These are phyloP conservation scores for Antechinus flavipes DNA, from an alignment of 2,113 vertebrate species.

Conservation along the genomic window DNA sequence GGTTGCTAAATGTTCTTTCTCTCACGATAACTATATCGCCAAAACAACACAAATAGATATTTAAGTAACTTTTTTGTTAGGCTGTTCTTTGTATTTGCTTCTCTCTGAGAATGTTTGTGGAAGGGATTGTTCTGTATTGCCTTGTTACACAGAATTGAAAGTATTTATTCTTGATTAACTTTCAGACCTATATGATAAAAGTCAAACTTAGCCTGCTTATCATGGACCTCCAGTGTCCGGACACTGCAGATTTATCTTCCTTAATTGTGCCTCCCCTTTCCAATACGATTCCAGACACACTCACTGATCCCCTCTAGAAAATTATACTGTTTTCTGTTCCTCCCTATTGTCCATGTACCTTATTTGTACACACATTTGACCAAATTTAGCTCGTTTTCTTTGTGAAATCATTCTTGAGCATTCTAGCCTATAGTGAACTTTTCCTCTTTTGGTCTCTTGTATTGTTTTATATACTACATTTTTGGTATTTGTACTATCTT, in stretches of 20 bases:
- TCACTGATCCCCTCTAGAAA: constrained; percentile 30
- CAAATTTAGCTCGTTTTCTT: constrained; percentile 32
- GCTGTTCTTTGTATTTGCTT: constrained; percentile 27
- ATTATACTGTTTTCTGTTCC: constrained; percentile 52
- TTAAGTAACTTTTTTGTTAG: constrained; percentile 41
- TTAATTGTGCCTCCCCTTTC: not conserved
- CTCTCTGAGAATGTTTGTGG: constrained; percentile 50
- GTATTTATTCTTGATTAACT: constrained; percentile 39
- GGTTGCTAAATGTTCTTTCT: constrained; percentile 45
- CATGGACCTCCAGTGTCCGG: constrained; percentile 19
- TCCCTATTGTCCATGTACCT: constrained; percentile 42
- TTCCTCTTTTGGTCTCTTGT: constrained; percentile 55
- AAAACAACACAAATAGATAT: constrained; percentile 48
- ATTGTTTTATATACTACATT: constrained; percentile 49
- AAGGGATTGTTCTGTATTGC: constrained; percentile 47
- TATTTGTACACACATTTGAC: constrained; percentile 32
- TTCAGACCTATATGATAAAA: not conserved
- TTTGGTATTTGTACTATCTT: constrained; percentile 33
- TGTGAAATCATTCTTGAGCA: constrained; percentile 43
- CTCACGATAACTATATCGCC: constrained; percentile 50
- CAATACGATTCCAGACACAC: constrained; percentile 49
- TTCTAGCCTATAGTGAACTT: constrained; percentile 38
- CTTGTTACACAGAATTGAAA: constrained; percentile 29
- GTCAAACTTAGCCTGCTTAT: constrained; percentile 40
- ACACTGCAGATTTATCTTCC: constrained; percentile 1